These are phyloP conservation scores for Acanthaster planci DNA, from an alignment of 35 echinoderm and acorn worm species.

Conservation along the genomic window DNA sequence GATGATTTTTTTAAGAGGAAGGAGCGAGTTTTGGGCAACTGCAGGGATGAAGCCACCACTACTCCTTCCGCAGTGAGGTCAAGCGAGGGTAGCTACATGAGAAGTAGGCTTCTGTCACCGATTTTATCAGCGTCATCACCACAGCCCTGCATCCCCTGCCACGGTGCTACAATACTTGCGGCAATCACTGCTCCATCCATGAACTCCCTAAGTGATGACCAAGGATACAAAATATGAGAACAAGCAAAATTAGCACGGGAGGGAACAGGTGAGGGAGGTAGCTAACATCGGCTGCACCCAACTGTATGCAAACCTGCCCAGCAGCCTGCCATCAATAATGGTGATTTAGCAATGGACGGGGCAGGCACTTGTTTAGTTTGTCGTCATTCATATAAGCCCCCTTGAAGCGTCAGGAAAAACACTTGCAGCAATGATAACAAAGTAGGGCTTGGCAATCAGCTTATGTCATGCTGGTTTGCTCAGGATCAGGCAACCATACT, in stretches of 20 bases:
- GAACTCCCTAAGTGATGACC: conserved; percentile 5
- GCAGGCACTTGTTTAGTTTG: not conserved
- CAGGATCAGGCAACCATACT: not conserved
- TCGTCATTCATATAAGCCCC: not conserved
- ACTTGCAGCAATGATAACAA: not conserved
- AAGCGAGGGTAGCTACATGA: not conserved
- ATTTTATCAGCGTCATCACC: not conserved
- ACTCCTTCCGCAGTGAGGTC: not conserved
- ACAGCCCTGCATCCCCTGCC: not conserved
- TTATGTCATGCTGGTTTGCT: too few species aligned
- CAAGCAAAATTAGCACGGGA: conserved; percentile 13
- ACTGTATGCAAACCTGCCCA: not conserved
- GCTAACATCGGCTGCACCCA: not conserved
- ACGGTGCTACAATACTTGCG: not conserved
- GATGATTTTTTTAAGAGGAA: not conserved
- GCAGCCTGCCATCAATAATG: not conserved
- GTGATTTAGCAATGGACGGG: not conserved
- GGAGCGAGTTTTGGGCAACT: not conserved
- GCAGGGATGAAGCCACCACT: not conserved
- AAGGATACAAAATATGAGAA: conserved; percentile 9
- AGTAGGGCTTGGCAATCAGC: not conserved
- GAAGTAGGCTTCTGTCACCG: not conserved
- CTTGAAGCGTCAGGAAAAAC: not conserved
- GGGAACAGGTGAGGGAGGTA: not conserved
- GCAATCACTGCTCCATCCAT: conserved; percentile 1